A percentile compares a stretch with the other conserved stretches of the same genome.
phyloP scores from a whole-genome alignment of 2,113 vertebrate genomes.

The Macaca mulatta region DNA sequence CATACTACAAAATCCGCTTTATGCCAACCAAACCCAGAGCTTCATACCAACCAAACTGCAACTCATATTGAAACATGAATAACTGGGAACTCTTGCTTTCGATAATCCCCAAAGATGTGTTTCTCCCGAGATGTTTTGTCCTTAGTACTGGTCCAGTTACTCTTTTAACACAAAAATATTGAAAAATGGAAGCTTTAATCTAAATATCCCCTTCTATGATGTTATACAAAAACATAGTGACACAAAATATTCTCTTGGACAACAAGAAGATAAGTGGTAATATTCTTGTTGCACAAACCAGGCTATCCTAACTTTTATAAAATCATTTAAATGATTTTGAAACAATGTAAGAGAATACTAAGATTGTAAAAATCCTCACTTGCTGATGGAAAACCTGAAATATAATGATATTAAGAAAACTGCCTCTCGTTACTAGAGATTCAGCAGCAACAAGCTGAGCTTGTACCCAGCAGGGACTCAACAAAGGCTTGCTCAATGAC shows the following conservation, averaged over 20 bases:
- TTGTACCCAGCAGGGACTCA: not conserved
- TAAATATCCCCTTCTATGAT: not conserved
- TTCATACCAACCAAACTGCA: not conserved
- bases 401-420: not conserved
- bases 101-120: not conserved
- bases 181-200: not conserved
- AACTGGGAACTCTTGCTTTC: not conserved
- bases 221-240: not conserved
- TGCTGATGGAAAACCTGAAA: not conserved
- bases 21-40: not conserved
- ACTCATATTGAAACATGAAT: not conserved
- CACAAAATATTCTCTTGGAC: no score
- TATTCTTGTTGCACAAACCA: not conserved
- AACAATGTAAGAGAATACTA: not conserved
- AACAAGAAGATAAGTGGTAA: not conserved
- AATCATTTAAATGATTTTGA: conserved; percentile 19
- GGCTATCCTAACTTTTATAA: not conserved
- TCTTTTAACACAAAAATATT: not conserved
- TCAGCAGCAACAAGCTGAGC: not conserved
- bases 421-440: not conserved
- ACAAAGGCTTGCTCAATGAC: not conserved
- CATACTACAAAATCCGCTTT: not conserved
- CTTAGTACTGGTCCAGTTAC: not conserved
- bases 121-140: not conserved
- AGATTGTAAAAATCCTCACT: not conserved